These are phyloP conservation scores for Lasioglossum vierecki DNA, from an alignment of 2,888 invertebrate species.

Conservation along the genomic window DNA sequence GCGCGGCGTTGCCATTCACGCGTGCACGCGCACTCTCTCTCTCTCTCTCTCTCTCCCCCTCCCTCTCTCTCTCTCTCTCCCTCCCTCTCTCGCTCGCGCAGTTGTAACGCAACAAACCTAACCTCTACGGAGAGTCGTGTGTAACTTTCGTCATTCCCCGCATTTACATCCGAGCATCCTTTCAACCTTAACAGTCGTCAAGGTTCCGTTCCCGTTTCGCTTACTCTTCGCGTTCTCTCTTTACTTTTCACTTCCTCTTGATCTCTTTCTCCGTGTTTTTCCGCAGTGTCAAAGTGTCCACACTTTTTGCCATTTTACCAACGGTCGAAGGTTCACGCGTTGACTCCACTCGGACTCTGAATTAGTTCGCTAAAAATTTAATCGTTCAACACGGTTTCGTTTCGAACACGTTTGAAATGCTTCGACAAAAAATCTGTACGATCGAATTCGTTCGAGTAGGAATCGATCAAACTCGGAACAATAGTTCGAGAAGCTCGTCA, in stretches of 20 bases:
- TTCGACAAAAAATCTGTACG: neutral
- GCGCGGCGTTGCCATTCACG: conserved; percentile 7
- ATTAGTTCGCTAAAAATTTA: neutral
- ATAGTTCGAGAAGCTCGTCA: neutral
- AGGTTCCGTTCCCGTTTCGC: conserved; percentile 19
- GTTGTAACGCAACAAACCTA: conserved; percentile 10
- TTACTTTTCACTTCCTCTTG: neutral
- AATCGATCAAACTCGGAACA: neutral
- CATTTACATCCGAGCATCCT: conserved; percentile 38
- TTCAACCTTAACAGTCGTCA: conserved; percentile 28
- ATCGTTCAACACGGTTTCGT: neutral
- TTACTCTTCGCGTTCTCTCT: neutral
- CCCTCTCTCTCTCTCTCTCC: neutral
- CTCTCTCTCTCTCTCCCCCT: no score
- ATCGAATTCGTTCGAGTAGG: neutral
- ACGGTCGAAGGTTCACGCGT: conserved; percentile 7
- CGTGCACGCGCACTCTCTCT: neutral
- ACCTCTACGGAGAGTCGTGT: neutral
- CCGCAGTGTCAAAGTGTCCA: neutral
- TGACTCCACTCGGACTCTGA: conserved; percentile 17
- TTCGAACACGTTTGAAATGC: neutral
- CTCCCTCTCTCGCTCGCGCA: neutral
- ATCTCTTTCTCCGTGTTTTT: neutral
- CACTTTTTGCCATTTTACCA: conserved; percentile 22
- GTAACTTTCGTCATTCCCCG: conserved; percentile 33